Evolutionary conservation across 2,888 invertebrate genomes (phyloP), one percentile per base, ranked within the genome.

Genomic region (Esperia sulphurella): DNA sequence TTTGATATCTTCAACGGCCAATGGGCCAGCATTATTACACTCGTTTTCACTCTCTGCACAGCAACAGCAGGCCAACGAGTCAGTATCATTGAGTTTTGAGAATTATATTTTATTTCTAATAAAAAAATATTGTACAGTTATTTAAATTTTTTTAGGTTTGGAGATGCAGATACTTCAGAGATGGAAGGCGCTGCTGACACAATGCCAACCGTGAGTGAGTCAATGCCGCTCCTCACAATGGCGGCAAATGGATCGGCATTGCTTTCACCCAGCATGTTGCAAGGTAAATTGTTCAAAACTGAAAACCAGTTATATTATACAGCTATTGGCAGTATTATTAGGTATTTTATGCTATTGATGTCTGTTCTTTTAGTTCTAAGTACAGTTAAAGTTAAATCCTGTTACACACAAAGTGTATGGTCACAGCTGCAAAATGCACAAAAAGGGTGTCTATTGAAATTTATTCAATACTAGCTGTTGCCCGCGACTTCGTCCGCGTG

Each of bases 151-250:
- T 55, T 56, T 50, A 90, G 90, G 55, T 85, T 85, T 54, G 80
- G 79, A 13, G 86, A 85, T 46, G 87, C 90, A 0, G 90, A 90
- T 53, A 90, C 90, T 0, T 90, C 90, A 0, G 87, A 88, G 58
- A 80, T 87, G 77, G 88, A 83, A 42, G 85, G 83, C 13, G 82
- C 73, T 0, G 83, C 86, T 0, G 83, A 87, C 58, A 76, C 87
- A 0, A 80, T 82, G 82, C 87, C 88, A 0, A 69, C 78, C 0
- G 83, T 81, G 21, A 87, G 84, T 58, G 88, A 88, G 55, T 84
- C 85, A 0, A 71, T 87, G 79, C 89, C 89, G 3, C 54, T 87
- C 29, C 75, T 88, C 40, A 67, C 80, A 0, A 74, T 86, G 76
- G 58, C 77, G 0, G 71, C 84, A 1, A 90, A 89, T 55, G 88